A percentile compares a stretch with the other conserved stretches of the same genome.
phyloP scores from a whole-genome alignment of 2,797 vertebrate genomes.

The Philypnodon macrostomus region DNA sequence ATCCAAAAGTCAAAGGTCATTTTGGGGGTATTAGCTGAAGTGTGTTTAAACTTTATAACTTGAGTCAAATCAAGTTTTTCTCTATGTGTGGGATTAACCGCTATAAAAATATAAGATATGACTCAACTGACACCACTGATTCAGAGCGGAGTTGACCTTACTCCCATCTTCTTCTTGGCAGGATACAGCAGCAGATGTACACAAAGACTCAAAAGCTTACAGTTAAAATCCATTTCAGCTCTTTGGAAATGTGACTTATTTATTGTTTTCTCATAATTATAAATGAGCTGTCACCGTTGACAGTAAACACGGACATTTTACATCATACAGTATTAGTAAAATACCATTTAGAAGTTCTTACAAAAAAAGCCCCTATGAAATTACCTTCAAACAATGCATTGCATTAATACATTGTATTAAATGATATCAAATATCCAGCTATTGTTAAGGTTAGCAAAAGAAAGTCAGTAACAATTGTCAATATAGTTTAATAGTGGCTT shows the following conservation, averaged over 20 bases:
- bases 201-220: constrained; percentile 6
- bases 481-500: no score
- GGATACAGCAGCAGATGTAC: constrained; percentile 5
- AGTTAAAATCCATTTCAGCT: constrained; percentile 3
- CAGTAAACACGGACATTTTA: no score
- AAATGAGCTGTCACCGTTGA: background rate
- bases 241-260: background rate
- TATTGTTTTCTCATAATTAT: background rate
- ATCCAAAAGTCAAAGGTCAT: background rate
- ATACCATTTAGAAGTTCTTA: no score
- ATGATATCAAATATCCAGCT: no score
- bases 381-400: no score
- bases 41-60: background rate
- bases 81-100: background rate
- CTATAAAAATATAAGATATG: constrained; percentile 2
- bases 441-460: no score
- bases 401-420: no score
- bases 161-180: constrained; percentile 21
- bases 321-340: no score
- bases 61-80: constrained; percentile 6
- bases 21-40: background rate
- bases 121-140: background rate
- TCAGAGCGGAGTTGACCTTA: background rate
- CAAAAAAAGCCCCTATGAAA: no score
- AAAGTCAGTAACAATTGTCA: no score